Conservation (phyloP, 2,888 invertebrate species). For the Drosophila robusta region DNA sequence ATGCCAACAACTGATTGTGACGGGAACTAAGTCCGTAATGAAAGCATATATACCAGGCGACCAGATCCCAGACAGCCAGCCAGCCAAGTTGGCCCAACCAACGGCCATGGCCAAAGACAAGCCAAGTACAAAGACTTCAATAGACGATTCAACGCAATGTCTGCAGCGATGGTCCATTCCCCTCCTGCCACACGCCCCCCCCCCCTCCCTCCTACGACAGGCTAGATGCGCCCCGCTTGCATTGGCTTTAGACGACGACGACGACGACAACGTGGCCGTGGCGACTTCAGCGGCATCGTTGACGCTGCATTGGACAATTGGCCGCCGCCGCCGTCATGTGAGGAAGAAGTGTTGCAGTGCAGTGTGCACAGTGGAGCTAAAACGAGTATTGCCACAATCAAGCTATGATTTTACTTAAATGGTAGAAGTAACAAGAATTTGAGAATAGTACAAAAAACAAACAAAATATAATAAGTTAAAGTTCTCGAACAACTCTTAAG, state of each 20-base stretch:
- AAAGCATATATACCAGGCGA: slow-evolving; percentile 77
- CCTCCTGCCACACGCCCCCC: background rate
- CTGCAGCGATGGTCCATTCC: slow-evolving; percentile 23
- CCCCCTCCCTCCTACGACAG: background rate
- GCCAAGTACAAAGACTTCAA: slow-evolving; percentile 58
- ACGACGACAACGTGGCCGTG: slow-evolving; percentile 38
- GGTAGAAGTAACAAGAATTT: no score
- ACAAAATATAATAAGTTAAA: no score
- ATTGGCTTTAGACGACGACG: slow-evolving; percentile 35
- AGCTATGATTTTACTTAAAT: no score
- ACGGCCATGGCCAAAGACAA: slow-evolving; percentile 43
- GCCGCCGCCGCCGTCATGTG: slow-evolving; percentile 68
- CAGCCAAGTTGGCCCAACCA: slow-evolving; percentile 32
- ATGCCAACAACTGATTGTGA: slow-evolving; percentile 84
- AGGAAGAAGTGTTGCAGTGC: slow-evolving; percentile 50
- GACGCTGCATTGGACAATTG: slow-evolving; percentile 74
- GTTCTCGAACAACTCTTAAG: no score
- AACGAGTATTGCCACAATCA: background rate
- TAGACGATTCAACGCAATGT: slow-evolving; percentile 69
- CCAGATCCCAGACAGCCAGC: slow-evolving; percentile 39
- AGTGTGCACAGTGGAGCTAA: slow-evolving; percentile 42
- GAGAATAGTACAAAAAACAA: no score
- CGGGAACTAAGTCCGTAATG: slow-evolving; percentile 83
- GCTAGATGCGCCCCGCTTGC: slow-evolving; percentile 24
- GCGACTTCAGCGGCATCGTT: slow-evolving; percentile 48